Base-by-base conservation (phyloP, 2,113 vertebrate species). In the Gymnorhina tibicen region DNA sequence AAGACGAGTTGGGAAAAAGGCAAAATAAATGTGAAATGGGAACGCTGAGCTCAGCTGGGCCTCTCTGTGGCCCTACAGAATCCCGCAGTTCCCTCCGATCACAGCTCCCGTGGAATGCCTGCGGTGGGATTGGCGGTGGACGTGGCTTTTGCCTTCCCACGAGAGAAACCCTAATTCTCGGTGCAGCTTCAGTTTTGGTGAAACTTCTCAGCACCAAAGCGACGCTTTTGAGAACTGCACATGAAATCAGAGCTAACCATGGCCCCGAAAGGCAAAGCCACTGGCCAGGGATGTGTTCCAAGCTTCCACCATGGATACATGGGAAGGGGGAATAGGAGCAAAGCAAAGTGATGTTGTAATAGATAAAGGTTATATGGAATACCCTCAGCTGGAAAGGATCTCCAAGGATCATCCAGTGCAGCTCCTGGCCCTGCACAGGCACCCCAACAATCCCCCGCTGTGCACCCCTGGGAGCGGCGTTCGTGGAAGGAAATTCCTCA, bases 101-200 rank as follows among this genome's bases (percentile, higher is more conserved):
- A 1, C 67, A 66, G 70, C 44, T 81, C 47, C 35, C 64, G 42
- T 84, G 91, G 42, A 78, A 73, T 46, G 79, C 55, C 27, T 77
- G 76, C 68, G 69, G 76, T 82, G 76, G 79, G 62, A 78, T 55
- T 32, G 42, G 70, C 67, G 60, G 81, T 12, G 19, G 33, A 35
- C 2, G 33, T 74, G 90, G 84, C 86, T 95, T 97, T 82, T 2
- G 47, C 60, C 66, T 96, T 93, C 92, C 86, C 95, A 91, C 89
- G 87, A 63, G 49, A 95, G 64, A 90, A 96, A 94, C 85, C 24
- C 53, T 56, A 64, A 27, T 30, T 37, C 18, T 66, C 62, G 47
- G 28, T 69, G 26, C 37, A 70, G 69, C 63, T 83, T 75, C 39
- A 13, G 64, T 84, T 73, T 72, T n/a, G 64, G 21, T 37, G 85